Evolutionary conservation across 2,797 vertebrate species (phyloP).

Genomic region (Selene dorsalis): DNA sequence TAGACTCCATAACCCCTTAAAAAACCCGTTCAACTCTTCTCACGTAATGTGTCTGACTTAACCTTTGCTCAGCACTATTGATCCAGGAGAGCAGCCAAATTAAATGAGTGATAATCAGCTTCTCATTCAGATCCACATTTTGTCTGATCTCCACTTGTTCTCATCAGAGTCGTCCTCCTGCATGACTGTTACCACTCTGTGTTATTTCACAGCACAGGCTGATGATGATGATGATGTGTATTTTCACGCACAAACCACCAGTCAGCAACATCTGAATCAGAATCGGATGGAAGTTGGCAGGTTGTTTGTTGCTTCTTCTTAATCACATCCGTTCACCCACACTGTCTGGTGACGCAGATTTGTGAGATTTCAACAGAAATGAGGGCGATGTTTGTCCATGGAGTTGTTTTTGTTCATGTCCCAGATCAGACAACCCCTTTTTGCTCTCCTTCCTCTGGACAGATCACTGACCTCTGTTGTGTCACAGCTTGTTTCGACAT

Average conservation of each 20-base stretch:
- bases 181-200: too few species aligned
- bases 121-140: neutral
- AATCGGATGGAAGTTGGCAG: too few species aligned
- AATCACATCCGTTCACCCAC: neutral
- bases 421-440: neutral
- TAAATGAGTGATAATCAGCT: neutral
- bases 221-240: too few species aligned
- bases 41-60: neutral
- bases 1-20: constrained; percentile 30
- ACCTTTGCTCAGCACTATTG: constrained; percentile 59
- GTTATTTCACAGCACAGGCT: too few species aligned
- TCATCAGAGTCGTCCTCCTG: too few species aligned
- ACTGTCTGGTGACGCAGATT: neutral
- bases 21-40: constrained; percentile 2
- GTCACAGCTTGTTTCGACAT: constrained; percentile 2
- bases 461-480: constrained; percentile 4
- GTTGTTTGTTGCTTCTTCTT: neutral
- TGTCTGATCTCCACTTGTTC: neutral
- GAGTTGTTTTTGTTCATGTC: neutral
- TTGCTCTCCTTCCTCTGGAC: neutral
- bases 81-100: constrained; percentile 20
- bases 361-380: neutral
- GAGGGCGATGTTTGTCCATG: neutral
- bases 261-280: neutral
- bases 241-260: too few species aligned